phyloP scores from a whole-genome alignment of 2,888 invertebrate species.

The Labia minor region DNA sequence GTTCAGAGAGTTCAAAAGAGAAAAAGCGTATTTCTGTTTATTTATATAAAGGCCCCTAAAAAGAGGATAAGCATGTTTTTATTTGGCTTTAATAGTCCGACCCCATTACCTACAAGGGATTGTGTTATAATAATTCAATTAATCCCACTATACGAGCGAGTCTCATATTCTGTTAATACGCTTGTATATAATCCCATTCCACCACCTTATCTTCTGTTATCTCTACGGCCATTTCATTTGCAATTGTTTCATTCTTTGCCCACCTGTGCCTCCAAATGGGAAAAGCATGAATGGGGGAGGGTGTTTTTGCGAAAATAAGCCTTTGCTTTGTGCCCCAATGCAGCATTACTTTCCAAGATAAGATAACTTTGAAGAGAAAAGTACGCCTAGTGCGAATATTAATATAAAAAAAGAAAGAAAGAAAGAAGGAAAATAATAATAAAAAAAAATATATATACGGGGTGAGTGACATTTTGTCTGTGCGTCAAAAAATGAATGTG shows the following conservation, averaged over 20 bases:
- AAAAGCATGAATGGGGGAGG: background rate
- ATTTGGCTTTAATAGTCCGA: background rate
- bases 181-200: background rate
- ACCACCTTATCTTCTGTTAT: background rate
- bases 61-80: background rate
- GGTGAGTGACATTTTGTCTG: slow-evolving; percentile 7
- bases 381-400: background rate
- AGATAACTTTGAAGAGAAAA: background rate
- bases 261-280: background rate
- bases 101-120: background rate
- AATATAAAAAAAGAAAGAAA: background rate
- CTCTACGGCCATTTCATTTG: background rate
- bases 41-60: background rate
- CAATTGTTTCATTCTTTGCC: slow-evolving; percentile 13
- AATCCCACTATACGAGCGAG: background rate
- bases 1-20: too few species aligned
- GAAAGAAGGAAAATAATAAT: background rate
- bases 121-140: slow-evolving; percentile 13
- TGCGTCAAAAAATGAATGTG: background rate
- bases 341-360: slow-evolving; percentile 1
- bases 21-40: background rate
- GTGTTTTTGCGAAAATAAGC: slow-evolving; percentile 1
- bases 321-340: background rate
- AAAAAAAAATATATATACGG: slow-evolving; percentile 1
- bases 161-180: background rate